Base-by-base conservation (phyloP, 2,797 vertebrate genomes). In the Euphonia xanthogaster region DNA sequence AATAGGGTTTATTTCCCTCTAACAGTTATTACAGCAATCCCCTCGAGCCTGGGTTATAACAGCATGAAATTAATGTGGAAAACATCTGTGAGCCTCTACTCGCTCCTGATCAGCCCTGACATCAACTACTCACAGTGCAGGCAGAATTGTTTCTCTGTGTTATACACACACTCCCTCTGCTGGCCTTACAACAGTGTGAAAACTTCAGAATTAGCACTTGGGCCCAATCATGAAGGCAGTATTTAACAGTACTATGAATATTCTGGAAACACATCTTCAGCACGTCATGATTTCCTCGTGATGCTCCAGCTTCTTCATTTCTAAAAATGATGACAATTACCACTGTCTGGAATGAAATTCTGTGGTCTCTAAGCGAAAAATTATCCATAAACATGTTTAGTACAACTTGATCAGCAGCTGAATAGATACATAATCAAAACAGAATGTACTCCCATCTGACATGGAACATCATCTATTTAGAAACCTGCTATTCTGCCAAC, bases 151-250 rank as follows among this genome's bases (percentile, higher is more conserved):
- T 78, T 77, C 61, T 51, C 50, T 58, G 61, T 2, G 2, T 62
- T 93, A 77, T 47, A 60, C 82, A 81, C 18, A n/a, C 4, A 0
- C 94, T 86, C 96, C 96, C 93, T 95, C 96, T 96, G 76, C 79
- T 48, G 94, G 92, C 54, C 45, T 80, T 30, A 30, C 11, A 60
- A 20, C 39, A 62, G 22, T 0, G 19, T 17, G 39, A 67, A n/a
- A 33, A 77, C 25, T 44, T 16, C 16, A 60, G 76, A 67, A 66
- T 13, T 10, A 65, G 33, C 1, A 3, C 11, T 51, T 2, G 0
- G 10, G 40, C 71, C 18, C 14, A 73, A 12, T 5, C 15, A 31
- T 4, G 9, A 62, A 62, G 40, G 55, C 61, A 77, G 1, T 51
- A 48, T 72, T 91, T 75, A 65, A 83, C 65, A 51, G 51, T 7